These are phyloP conservation scores for Pampus argenteus DNA, from an alignment of 2,797 vertebrate species.

Conservation along the genomic window DNA sequence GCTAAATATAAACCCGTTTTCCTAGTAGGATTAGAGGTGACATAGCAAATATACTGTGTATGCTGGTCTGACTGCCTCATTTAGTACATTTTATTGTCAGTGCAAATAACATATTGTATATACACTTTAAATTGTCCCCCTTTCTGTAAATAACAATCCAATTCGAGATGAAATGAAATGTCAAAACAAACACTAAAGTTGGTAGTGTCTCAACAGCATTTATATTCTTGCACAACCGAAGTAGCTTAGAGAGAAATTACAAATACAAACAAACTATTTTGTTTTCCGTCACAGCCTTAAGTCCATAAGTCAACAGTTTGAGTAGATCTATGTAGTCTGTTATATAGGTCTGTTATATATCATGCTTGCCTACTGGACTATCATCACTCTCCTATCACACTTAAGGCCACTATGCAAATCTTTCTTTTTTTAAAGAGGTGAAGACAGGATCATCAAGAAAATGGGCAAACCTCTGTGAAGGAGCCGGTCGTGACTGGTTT, in stretches of 20 bases:
- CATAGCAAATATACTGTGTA: neutral
- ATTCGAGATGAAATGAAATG: conserved; percentile 11
- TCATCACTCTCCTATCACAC: neutral
- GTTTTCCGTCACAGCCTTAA: neutral
- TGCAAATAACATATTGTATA: neutral
- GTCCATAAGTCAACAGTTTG: conserved; percentile 9
- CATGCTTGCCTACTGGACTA: conserved; percentile 1
- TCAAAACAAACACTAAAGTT: conserved; percentile 9
- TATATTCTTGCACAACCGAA: neutral
- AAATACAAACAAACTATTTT: neutral
- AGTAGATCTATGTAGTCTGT: too few species aligned
- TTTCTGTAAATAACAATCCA: conserved; percentile 2
- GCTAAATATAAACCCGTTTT: too few species aligned
- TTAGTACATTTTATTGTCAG: neutral
- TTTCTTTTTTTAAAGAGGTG: neutral
- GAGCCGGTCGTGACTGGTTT: neutral
- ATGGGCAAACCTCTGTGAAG: neutral
- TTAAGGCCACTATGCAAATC: neutral
- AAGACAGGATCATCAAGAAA: neutral
- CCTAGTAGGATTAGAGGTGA: neutral
- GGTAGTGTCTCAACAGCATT: neutral
- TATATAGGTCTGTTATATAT: conserved; percentile 17
- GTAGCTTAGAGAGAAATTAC: neutral
- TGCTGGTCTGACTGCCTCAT: neutral
- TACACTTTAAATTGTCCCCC: neutral